phyloP scores from a whole-genome alignment of 2,888 invertebrate species.

The Apantesis nais region DNA sequence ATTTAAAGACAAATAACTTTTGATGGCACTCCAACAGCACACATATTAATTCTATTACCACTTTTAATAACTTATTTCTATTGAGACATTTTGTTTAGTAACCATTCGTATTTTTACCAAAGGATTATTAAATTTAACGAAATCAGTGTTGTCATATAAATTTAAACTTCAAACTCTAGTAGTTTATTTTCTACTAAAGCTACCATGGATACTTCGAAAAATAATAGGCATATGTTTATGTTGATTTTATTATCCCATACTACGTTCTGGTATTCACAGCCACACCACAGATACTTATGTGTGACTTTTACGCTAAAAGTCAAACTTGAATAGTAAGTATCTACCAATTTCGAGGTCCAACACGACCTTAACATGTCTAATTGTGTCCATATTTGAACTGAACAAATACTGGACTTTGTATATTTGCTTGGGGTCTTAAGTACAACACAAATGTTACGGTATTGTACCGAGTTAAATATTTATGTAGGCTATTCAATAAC shows the following conservation, averaged over 20 bases:
- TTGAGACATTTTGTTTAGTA: background rate
- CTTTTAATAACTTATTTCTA: background rate
- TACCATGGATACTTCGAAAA: background rate
- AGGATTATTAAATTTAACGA: too few relatives aligned
- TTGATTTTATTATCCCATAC: too few relatives aligned
- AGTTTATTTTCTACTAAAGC: background rate
- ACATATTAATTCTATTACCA: background rate
- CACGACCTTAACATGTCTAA: conserved; percentile 21
- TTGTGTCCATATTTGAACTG: conserved; percentile 20
- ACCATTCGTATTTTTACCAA: background rate
- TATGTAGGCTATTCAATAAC: background rate
- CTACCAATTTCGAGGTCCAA: conserved; percentile 10
- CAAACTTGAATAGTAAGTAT: background rate
- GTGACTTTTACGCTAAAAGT: background rate
- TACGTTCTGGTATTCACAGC: too few relatives aligned
- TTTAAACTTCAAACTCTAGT: background rate
- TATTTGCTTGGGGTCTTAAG: conserved; percentile 4
- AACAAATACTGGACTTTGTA: conserved; percentile 24
- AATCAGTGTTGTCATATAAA: background rate
- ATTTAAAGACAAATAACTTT: too few relatives aligned
- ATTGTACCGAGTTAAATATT: conserved; percentile 5
- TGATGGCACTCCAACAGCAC: too few relatives aligned
- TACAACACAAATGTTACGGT: conserved; percentile 5
- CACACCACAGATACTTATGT: background rate
- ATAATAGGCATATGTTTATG: too few relatives aligned